These are phyloP conservation scores for Cyphomyrus discorhynchus DNA, from an alignment of 2,113 vertebrate species.

Conservation along the genomic window DNA sequence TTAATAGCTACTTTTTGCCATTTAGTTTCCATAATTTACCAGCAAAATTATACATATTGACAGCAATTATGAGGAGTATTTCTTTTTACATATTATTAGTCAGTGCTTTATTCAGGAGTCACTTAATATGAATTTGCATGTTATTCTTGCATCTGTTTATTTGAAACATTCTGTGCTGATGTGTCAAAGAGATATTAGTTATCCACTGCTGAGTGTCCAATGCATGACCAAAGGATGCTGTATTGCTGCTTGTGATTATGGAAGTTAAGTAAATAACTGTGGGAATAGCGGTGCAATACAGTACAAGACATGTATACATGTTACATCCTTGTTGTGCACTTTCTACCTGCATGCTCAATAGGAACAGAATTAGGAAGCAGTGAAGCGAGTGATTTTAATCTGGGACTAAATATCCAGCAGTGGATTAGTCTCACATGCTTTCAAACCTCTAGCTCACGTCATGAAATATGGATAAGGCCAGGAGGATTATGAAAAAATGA, in stretches of 20 bases:
- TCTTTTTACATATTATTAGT: not conserved
- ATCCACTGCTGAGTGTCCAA: not conserved
- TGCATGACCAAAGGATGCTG: not conserved
- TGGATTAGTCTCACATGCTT: conserved; percentile 70
- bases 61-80: not conserved
- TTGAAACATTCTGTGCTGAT: conserved; percentile 2
- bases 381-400: conserved; percentile 69
- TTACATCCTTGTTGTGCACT: conserved; percentile 58
- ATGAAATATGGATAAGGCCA: conserved; percentile 72
- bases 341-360: conserved; percentile 62
- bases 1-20: not conserved
- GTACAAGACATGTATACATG: conserved; percentile 45
- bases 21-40: not conserved
- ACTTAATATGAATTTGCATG: conserved; percentile 15
- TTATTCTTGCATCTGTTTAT: conserved; percentile 11
- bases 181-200: not conserved
- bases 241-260: not conserved
- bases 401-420: conserved; percentile 72
- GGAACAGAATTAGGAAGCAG: conserved; percentile 61
- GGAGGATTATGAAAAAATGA: conserved; percentile 61
- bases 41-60: not conserved
- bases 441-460: conserved; percentile 63
- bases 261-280: not conserved
- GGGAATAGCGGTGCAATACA: conserved; percentile 24
- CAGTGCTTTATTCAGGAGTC: conserved; percentile 16